phyloP scores from a whole-genome alignment of 2,888 invertebrate species.

The Patella ulyssiponensis region DNA sequence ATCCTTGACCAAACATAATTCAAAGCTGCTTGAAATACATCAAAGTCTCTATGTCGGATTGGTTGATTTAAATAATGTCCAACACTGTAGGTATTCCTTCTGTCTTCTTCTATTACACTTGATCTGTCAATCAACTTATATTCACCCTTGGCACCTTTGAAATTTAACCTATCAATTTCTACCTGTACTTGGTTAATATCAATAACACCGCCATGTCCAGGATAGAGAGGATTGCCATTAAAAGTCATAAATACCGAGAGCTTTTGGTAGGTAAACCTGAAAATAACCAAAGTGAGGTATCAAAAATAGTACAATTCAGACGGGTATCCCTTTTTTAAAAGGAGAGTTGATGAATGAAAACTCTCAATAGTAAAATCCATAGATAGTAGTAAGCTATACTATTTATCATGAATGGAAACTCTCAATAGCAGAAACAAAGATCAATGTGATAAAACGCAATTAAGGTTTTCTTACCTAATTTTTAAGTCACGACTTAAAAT shows the following conservation, averaged over 20 bases:
- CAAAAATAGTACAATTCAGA: no score
- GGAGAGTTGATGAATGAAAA: no score
- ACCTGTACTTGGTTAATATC: not conserved
- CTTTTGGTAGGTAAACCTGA: not conserved
- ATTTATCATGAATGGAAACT: no score
- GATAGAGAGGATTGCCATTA: not conserved
- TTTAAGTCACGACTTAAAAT: no score
- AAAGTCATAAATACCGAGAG: not conserved
- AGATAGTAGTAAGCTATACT: no score
- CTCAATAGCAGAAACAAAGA: no score
- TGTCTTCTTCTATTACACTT: not conserved
- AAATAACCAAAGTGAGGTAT: no score
- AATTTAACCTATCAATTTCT: not conserved
- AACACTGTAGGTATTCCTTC: not conserved
- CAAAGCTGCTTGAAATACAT: not conserved
- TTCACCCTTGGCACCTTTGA: not conserved
- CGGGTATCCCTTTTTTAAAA: no score
- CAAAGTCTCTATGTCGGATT: not conserved
- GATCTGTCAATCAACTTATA: not conserved
- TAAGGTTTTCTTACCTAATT: no score
- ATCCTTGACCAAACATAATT: not conserved
- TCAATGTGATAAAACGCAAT: no score
- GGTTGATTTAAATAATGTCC: not conserved
- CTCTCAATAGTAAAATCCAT: no score
- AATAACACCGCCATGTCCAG: not conserved